These are phyloP conservation scores for Pilophorus perplexus DNA, from an alignment of 2,888 invertebrate genomes.

Conservation along the genomic window DNA sequence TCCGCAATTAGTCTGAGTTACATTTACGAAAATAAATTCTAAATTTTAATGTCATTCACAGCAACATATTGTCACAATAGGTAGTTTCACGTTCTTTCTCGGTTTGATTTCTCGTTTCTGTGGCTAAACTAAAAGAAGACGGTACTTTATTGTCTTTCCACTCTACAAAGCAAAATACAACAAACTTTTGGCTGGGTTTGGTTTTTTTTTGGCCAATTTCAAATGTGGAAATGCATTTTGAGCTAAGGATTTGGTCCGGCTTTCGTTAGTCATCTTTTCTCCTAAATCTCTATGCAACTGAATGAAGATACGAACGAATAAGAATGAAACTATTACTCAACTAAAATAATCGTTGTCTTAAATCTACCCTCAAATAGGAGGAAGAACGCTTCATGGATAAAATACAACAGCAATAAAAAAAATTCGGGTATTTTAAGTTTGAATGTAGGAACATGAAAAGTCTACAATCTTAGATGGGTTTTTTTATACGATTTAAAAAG, in stretches of 20 bases:
- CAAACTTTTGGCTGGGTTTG: not conserved
- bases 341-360: slow-evolving; percentile 3
- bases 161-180: slow-evolving; percentile 37
- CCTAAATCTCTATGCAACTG: slow-evolving; percentile 9
- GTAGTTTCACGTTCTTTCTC: slow-evolving; percentile 6
- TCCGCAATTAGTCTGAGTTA: not conserved
- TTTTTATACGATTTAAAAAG: slow-evolving; percentile 11
- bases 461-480: slow-evolving; percentile 8
- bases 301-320: too few relatives aligned
- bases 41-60: slow-evolving; percentile 46
- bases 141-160: slow-evolving; percentile 33
- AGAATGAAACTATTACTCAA: too few relatives aligned
- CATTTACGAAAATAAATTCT: slow-evolving; percentile 44
- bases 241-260: slow-evolving; percentile 31
- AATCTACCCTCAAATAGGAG: not conserved
- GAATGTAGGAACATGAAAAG: slow-evolving; percentile 9
- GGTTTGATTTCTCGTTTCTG: not conserved
- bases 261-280: not conserved
- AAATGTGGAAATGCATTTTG: too few relatives aligned
- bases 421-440: too few relatives aligned
- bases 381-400: too few relatives aligned
- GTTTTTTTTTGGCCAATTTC: too few relatives aligned
- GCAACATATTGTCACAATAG: slow-evolving; percentile 45
- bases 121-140: not conserved
- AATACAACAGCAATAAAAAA: too few relatives aligned